phyloP scores from a whole-genome alignment of 2,113 vertebrate species.

The Condylura cristata region DNA sequence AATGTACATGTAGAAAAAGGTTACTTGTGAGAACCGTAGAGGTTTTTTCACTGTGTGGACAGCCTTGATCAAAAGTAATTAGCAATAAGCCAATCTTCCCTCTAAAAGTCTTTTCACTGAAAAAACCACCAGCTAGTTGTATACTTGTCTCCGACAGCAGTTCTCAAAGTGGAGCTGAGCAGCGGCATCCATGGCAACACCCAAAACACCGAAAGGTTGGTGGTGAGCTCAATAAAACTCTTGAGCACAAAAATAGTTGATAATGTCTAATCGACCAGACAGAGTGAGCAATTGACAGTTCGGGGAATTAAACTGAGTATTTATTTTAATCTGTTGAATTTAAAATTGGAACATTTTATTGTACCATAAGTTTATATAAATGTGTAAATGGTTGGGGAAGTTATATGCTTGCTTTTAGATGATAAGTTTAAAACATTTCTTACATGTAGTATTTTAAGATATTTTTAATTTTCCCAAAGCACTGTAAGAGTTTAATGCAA shows the following conservation, averaged over 20 bases:
- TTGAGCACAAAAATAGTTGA: slow-evolving; percentile 36
- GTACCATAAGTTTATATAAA: slow-evolving; percentile 62
- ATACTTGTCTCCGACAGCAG: slow-evolving; percentile 19
- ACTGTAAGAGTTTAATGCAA: slow-evolving; percentile 58
- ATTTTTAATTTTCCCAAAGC: slow-evolving; percentile 65
- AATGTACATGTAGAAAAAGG: not conserved
- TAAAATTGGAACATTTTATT: slow-evolving; percentile 73
- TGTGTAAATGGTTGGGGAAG: slow-evolving; percentile 67
- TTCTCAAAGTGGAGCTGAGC: slow-evolving; percentile 3
- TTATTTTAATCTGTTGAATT: slow-evolving; percentile 71
- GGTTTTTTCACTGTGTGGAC: not conserved
- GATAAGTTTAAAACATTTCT: slow-evolving; percentile 66
- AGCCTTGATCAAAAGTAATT: slow-evolving; percentile 45
- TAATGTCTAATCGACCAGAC: slow-evolving; percentile 56
- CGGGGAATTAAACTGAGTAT: slow-evolving; percentile 66
- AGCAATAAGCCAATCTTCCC: not conserved
- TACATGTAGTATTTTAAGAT: slow-evolving; percentile 63
- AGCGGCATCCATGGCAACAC: slow-evolving; percentile 42
- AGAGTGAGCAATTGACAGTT: slow-evolving; percentile 59
- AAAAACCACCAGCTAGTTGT: not conserved
- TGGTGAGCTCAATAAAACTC: slow-evolving; percentile 46
- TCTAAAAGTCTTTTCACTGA: not conserved
- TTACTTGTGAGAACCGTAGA: not conserved
- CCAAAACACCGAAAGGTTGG: slow-evolving; percentile 32
- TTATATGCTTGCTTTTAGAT: slow-evolving; percentile 65